Evolutionary conservation across 2,888 invertebrate species (phyloP), one percentile per base, ranked within the genome.

Genomic region (Ornithoptera alexandrae): DNA sequence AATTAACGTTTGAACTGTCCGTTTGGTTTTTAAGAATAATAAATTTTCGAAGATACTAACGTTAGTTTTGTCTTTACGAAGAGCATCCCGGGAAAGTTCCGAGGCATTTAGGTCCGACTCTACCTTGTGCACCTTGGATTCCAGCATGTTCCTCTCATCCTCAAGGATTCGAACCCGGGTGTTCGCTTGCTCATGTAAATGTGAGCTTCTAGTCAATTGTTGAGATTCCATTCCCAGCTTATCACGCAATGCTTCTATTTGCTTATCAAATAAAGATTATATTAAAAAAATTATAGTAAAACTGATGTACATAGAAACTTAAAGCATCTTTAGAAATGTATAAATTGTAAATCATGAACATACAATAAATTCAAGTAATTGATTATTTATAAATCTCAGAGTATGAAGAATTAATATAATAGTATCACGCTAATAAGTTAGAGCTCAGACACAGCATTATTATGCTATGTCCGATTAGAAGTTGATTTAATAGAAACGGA

Each of bases 101-200:
- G 94, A 93, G 0, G 96, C 93, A 70, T 95, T 95, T 46, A 97
- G 93, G 81, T 98, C 98, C 0, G 95, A 94, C 78, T 97, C 97
- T 20, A 95, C 91, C 80, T 97, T 96, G 79, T 96, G 95, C 69
- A 98, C 90, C 72, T 96, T 94, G 64, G 94, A 93, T 76, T 97
- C 96, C 36, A 97, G 87, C 75, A 95, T 94, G 64, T 94, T 93
- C 74, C 96, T 94, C 79, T 97, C 97, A 68, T 95, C 95, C 76
- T 97, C 96, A n/a, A 96, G 87, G 67, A 94, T 93, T 65, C 96
- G 93, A 36, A 95, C 93, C 63, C 95, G 92, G 7, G 93, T 89
- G 36, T 94, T 94, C 0, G 94, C 95, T 84, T 94, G 95, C 76
- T 94, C 96, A 81, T 93, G 95, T 74, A 94, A 87, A 79, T 94